These are phyloP conservation scores for Dasypogon diadema DNA, from an alignment of 2,888 invertebrate genomes.

Conservation along the genomic window DNA sequence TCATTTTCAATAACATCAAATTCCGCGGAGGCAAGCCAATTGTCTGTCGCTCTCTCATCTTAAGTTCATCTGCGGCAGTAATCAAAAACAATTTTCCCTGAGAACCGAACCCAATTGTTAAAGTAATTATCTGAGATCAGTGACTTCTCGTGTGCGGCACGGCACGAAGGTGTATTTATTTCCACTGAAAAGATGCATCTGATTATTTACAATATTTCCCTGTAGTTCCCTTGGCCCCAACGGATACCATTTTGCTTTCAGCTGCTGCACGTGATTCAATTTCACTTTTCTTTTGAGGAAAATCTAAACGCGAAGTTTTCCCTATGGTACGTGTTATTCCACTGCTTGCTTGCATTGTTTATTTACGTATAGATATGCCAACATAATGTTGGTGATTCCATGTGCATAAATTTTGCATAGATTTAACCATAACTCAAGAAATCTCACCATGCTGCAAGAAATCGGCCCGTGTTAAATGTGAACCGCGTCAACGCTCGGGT, in stretches of 20 bases:
- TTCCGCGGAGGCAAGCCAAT: not conserved
- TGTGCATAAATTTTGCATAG: not conserved
- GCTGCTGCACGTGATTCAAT: constrained; percentile 20
- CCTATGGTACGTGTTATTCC: not conserved
- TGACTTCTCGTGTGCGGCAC: not conserved
- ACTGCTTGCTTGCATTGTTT: not conserved
- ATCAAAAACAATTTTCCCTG: not conserved
- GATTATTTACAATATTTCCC: constrained; percentile 1
- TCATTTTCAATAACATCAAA: not conserved
- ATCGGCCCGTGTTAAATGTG: no score
- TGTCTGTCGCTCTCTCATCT: not conserved
- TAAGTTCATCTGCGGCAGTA: not conserved
- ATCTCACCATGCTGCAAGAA: not conserved
- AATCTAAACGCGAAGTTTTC: not conserved
- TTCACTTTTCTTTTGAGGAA: constrained; percentile 15
- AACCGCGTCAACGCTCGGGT: no score
- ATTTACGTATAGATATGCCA: not conserved
- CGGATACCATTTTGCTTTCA: constrained; percentile 6
- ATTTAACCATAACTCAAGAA: not conserved
- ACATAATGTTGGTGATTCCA: not conserved
- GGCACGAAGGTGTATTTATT: constrained; percentile 6
- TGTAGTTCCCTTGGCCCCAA: not conserved
- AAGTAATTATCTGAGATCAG: not conserved
- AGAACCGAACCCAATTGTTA: not conserved
- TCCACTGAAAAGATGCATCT: constrained; percentile 1